phyloP scores from a whole-genome alignment of 2,888 invertebrate genomes.

The Troides helena region DNA sequence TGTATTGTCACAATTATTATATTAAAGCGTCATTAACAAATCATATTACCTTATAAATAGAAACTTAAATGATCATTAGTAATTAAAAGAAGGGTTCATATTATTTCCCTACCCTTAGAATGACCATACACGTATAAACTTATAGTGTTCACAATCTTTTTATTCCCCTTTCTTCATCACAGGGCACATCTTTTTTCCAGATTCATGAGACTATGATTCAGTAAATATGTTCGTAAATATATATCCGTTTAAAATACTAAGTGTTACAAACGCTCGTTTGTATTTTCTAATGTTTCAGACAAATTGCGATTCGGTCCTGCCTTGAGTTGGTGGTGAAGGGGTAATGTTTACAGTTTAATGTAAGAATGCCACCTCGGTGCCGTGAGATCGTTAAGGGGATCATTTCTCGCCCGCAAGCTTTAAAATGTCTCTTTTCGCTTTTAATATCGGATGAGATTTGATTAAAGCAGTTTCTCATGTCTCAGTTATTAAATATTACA shows the following conservation, averaged over 20 bases:
- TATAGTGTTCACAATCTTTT: no score
- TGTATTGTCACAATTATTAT: no score
- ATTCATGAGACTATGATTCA: no score
- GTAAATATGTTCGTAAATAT: no score
- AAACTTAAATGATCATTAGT: no score
- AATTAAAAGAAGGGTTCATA: no score
- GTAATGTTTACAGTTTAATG: conserved; percentile 76
- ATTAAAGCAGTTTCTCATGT: conserved; percentile 41
- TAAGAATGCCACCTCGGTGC: conserved; percentile 60
- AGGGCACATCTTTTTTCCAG: no score
- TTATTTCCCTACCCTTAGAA: no score
- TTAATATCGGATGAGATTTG: conserved; percentile 57
- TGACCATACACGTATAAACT: no score
- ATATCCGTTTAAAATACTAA: neutral
- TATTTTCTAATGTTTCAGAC: conserved; percentile 55
- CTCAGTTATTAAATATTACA: conserved; percentile 28
- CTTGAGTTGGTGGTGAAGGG: conserved; percentile 62
- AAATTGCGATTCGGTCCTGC: conserved; percentile 67
- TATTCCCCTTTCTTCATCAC: no score
- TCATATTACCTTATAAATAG: no score
- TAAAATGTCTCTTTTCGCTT: conserved; percentile 62
- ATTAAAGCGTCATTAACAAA: no score
- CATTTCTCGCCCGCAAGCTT: conserved; percentile 57
- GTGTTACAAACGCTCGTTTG: conserved; percentile 51
- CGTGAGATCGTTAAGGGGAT: conserved; percentile 65